Base-by-base conservation (phyloP, 2,888 invertebrate genomes). In the Ormia ochracea region DNA sequence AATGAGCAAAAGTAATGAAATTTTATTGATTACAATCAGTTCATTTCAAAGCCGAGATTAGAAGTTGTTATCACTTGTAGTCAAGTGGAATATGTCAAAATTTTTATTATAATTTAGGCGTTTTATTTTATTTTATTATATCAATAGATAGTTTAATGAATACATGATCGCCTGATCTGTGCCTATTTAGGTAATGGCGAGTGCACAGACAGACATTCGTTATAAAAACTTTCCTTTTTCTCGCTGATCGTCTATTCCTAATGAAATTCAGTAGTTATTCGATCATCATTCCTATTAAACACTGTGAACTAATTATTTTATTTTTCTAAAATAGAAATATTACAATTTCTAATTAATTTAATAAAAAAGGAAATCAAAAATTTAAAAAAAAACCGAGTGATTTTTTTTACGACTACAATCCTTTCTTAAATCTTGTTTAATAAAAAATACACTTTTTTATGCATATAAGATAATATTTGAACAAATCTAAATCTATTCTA, bases 181-280 rank as follows among this genome's bases (percentile, higher is more conserved):
- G n/a, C 17, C 33, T n/a, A 59, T 48, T 41, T 36, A 52, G 38
- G 26, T 58, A 41, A 58, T 23, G 61, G 73, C 31, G 14, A 4
- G 33, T 72, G n/a, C n/a, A n/a, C n/a, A n/a, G n/a, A n/a, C n/a
- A n/a, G n/a, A n/a, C n/a, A n/a, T 73, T 50, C 48, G 52, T 63
- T 69, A 78, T 78, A 63, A 69, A 50, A 48, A 61, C 9, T 61
- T 66, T 61, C 69, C 31, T 43, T 56, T 48, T 52, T 59, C 36
- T 41, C 17, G 17, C 45, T 63, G 56, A 74, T 79, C 75, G 75
- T 79, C 75, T 75, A 66, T 70, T 70, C 54, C 26, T 75, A 12
- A 23, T 52, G 73, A 59, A 65, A 45, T 65, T 79, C 45, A 75
- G 79, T 75, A 36, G 74, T 33, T 74, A 74, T 56, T 36, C 48